Base-by-base conservation (phyloP, 2,888 invertebrate species). In the Saturnia japonica region DNA sequence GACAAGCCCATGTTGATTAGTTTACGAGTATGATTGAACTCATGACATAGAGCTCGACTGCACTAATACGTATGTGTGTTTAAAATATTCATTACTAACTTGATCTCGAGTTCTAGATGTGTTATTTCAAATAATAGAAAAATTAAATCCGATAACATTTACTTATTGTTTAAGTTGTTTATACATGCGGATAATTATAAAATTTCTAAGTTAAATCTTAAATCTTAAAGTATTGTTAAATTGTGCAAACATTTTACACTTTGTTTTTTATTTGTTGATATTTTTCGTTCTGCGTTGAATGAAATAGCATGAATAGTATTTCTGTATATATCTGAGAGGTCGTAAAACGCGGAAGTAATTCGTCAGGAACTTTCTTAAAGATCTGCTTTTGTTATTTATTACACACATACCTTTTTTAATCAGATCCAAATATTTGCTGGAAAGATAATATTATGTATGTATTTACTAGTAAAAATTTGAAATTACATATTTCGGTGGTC, bases 1-100 rank as follows among this genome's bases (percentile, higher is more conserved):
- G 54, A 68, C 66, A 66, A n/a, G 45, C 34, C 68, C 68, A 16
- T 34, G 64, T 64, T 71, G 68, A 71, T 71, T 71, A 71, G 68
- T 60, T 71, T 40, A 42, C 28, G 45, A 64, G 40, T 64, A 19
- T 64, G 64, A 64, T 64, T 64, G 64, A 64, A n/a, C 40, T 19
- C 19, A 64, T 40, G 40, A 19, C 40, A 64, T 11, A 40, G 11
- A 0, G 16, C 1, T 64, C 19, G n/a, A n/a, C 12, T 40, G 40
- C 40, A 19, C n/a, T 64, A 34, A 64, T 60, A 60, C 25, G 0
- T 60, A 28, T 14, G 9, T 28, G 12, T 28, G 25, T 16, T 28
- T 28, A 1, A 25, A 28, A 54, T 11, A 54, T 54, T 12, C n/a
- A 54, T 22, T 9, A n/a, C 9, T 22, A 2, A 54, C 11, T 54